Conservation (phyloP, 2,797 vertebrate genomes). For the Tragopan temminckii region DNA sequence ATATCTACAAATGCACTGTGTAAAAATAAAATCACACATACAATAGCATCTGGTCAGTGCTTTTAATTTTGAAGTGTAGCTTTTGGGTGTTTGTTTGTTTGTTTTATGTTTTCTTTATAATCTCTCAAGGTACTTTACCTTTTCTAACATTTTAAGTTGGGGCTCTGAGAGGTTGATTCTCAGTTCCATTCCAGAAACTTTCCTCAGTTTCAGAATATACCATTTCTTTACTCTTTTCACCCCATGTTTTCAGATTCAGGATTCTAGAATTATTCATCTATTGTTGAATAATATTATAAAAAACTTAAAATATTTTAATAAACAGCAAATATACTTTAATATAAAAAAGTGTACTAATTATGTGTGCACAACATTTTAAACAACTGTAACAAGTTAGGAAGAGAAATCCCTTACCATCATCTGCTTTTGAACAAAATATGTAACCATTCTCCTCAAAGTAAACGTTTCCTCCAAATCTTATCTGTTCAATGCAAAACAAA, state of each 20-base stretch:
- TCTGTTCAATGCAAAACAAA: constrained; percentile 79
- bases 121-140: neutral
- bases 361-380: neutral
- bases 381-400: neutral
- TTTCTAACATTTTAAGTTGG: neutral
- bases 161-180: neutral
- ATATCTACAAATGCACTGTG: neutral
- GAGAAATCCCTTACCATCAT: constrained; percentile 82
- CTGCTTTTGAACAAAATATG: constrained; percentile 87
- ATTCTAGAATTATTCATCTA: neutral
- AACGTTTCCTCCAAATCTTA: constrained; percentile 84
- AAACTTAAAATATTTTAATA: neutral
- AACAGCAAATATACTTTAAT: neutral
- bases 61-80: neutral
- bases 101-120: too few species aligned
- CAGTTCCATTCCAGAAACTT: neutral
- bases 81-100: too few species aligned
- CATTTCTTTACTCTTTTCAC: neutral
- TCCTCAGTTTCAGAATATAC: neutral
- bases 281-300: neutral
- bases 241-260: neutral
- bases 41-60: neutral
- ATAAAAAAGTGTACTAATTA: neutral
- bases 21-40: neutral
- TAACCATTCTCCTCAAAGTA: constrained; percentile 89